These are phyloP conservation scores for Onchidella celtica DNA, from an alignment of 2,888 invertebrate species.

Conservation along the genomic window DNA sequence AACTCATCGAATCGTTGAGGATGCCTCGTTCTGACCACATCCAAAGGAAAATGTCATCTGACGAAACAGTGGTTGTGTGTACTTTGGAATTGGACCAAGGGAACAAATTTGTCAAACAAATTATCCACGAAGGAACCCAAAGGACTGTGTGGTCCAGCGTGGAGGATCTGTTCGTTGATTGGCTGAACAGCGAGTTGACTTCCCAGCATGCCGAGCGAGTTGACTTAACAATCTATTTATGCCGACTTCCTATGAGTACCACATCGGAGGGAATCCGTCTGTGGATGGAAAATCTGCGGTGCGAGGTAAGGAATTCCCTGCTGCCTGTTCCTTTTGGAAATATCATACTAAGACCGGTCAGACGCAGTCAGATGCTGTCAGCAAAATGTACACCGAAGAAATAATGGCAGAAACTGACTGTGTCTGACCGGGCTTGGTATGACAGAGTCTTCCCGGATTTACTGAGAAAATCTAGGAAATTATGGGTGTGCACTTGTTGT, in stretches of 20 bases:
- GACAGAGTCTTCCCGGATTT: no score
- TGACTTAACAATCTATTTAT: constrained; percentile 33
- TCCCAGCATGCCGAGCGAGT: constrained; percentile 28
- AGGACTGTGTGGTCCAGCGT: constrained; percentile 17
- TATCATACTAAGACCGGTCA: no score
- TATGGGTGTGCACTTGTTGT: no score
- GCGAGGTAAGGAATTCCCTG: constrained; percentile 40
- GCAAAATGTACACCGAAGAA: no score
- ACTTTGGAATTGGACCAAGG: constrained; percentile 39
- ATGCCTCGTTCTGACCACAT: no score
- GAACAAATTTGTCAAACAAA: constrained; percentile 7
- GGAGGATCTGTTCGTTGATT: constrained; percentile 43
- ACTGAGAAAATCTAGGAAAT: no score
- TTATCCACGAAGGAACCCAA: constrained; percentile 14
- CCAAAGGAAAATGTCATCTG: no score
- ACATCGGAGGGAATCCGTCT: constrained; percentile 23
- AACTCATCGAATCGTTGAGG: neutral
- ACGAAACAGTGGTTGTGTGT: constrained; percentile 22
- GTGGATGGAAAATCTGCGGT: constrained; percentile 20
- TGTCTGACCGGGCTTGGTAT: no score
- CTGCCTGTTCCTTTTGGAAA: no score
- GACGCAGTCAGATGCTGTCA: no score
- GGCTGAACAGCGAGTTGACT: constrained; percentile 28
- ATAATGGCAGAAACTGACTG: no score
- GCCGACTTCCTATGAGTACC: constrained; percentile 7